Conservation (phyloP, 2,113 vertebrate species). For the Columba janthina region DNA sequence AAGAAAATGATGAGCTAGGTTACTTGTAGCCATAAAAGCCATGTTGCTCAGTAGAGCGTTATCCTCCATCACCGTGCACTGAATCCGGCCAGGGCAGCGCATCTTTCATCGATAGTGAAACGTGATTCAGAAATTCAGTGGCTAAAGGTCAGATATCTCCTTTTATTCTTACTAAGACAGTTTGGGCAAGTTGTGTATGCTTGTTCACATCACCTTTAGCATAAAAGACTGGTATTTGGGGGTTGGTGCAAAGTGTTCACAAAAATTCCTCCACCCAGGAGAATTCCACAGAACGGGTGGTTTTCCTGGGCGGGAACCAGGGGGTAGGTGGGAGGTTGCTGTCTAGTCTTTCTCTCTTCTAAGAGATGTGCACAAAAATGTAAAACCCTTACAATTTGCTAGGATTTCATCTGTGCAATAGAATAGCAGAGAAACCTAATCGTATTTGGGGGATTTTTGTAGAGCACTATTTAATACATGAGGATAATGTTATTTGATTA, state of each 20-base stretch:
- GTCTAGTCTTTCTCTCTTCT: not conserved
- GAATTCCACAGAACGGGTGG: not conserved
- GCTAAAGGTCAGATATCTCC: not conserved
- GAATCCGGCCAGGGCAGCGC: not conserved
- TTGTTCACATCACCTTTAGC: not conserved
- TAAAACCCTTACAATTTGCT: not conserved
- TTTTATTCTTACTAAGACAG: not conserved
- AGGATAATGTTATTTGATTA: not conserved
- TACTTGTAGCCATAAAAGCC: not conserved
- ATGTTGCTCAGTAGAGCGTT: not conserved
- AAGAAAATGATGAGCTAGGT: not conserved
- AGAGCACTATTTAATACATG: not conserved
- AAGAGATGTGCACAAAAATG: not conserved
- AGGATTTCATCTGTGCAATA: not conserved
- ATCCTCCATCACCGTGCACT: too few species aligned
- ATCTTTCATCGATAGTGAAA: not conserved
- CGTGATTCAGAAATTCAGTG: not conserved
- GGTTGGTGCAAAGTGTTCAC: not conserved
- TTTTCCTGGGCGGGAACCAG: accelerated
- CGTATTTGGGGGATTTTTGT: not conserved
- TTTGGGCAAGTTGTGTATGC: not conserved
- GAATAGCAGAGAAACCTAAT: not conserved
- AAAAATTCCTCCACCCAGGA: not conserved
- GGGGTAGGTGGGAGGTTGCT: not conserved
- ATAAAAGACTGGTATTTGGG: not conserved